Base-by-base conservation (phyloP, 2,113 vertebrate genomes). In the Plecotus auritus region DNA sequence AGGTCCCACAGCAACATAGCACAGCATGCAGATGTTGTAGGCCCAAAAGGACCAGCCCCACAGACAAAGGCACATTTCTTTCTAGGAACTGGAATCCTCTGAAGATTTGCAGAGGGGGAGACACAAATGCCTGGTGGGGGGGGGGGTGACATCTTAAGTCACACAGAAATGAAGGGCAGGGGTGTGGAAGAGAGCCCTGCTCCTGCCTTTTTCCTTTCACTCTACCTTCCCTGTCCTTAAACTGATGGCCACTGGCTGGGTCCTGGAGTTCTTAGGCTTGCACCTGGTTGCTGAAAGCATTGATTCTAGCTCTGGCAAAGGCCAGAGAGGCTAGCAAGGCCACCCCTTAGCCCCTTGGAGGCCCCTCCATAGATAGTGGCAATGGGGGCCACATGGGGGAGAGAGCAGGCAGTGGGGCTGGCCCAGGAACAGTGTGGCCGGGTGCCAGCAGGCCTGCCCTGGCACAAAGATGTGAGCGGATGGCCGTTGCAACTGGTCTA, bases 401-500 rank as follows among this genome's bases (percentile, higher is more conserved):
- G 2, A 9, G 88, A 67, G 64, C 42, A 81, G 88, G 72, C 85
- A 91, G 32, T 28, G 45, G 6, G 49, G 56, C 35, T 93, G 93
- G 95, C 89, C 76, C 83, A 78, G 16, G 13, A 94, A 91, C 85
- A 76, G 89, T 95, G 90, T 97, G 90, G 20, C 92, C 74, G n/a
- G 66, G 70, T 47, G 64, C 7, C 7, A 76, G 69, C 8, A 59
- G 4, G 49, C 85, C 73, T 26, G 7, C 45, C 69, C 90, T 2
- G 40, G 94, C 96, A 97, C 88, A 96, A 74, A 97, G 95, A 92
- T 95, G 86, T 92, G 88, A 96, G 89, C 4, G 20, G 77, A 93
- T 95, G 35, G 70, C 83, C 64, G 10, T 95, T 88, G 74, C 85
- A 92, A 95, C 81, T 95, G 96, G 49, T 91, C 87, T 89, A 94